Conservation (phyloP, 2,797 vertebrate species). For the Streptopelia turtur region DNA sequence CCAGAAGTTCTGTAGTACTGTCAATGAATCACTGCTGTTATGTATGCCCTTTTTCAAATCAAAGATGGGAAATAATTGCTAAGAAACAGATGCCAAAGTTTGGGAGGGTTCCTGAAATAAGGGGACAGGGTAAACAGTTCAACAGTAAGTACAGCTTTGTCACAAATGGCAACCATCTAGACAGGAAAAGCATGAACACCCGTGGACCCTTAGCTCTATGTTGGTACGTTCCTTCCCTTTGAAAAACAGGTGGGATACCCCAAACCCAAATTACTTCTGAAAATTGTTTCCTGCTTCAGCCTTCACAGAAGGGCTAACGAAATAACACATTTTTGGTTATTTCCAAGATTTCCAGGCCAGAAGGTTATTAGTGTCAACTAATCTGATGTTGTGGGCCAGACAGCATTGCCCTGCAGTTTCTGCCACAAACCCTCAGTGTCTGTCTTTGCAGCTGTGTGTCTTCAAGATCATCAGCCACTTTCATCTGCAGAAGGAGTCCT, state of each 20-base stretch:
- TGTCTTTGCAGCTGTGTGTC: background rate
- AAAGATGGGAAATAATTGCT: background rate
- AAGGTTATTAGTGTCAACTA: background rate
- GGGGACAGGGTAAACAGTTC: background rate
- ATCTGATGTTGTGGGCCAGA: background rate
- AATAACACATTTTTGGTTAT: background rate
- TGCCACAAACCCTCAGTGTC: background rate
- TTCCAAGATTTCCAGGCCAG: background rate
- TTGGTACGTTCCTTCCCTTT: background rate
- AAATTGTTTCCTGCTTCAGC: background rate
- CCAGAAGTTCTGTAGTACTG: constrained; percentile 32
- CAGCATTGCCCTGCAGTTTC: background rate
- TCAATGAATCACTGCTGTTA: constrained; percentile 15
- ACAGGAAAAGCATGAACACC: background rate
- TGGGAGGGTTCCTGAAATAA: background rate
- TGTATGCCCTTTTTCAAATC: accelerated
- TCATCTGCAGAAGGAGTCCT: background rate
- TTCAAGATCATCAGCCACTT: background rate
- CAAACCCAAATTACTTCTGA: background rate
- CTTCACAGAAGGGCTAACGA: background rate
- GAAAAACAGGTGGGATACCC: background rate
- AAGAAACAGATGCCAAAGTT: background rate
- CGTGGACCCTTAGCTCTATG: background rate
- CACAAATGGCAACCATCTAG: background rate
- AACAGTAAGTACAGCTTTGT: background rate